phyloP scores from a whole-genome alignment of 1,140 invertebrate genomes.

The Aphis gossypii region DNA sequence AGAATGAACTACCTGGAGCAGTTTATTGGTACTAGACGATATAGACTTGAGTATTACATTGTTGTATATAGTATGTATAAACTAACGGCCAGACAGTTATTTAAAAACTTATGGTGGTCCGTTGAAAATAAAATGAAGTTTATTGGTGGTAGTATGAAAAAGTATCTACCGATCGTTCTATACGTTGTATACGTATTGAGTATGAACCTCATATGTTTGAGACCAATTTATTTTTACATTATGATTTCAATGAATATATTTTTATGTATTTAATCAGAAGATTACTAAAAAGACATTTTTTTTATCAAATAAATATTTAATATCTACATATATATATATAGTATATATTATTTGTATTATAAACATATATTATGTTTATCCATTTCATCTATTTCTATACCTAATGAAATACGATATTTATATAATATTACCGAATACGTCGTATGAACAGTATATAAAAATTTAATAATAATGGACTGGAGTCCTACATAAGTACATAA shows the following conservation, averaged over 20 bases:
- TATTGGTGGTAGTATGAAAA: background rate
- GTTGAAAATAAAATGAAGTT: conserved; percentile 22
- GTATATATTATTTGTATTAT: background rate
- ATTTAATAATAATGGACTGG: background rate
- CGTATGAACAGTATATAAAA: background rate
- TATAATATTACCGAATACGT: background rate
- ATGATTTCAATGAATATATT: background rate
- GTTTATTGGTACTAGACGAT: conserved; percentile 15
- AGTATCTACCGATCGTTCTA: background rate
- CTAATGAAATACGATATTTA: background rate
- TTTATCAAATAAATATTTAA: background rate
- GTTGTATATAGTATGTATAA: background rate
- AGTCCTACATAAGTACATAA: too few relatives aligned
- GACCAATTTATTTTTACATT: background rate
- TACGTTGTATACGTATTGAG: background rate
- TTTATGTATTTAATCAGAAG: background rate
- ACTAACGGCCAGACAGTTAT: conserved; percentile 7
- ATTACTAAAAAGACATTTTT: background rate
- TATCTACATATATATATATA: background rate
- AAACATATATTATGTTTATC: background rate
- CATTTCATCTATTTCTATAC: background rate
- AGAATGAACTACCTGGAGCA: background rate
- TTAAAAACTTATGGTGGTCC: conserved; percentile 10
- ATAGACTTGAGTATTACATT: background rate
- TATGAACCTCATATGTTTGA: background rate